Evolutionary conservation across 2,888 invertebrate species (phyloP).

Genomic region (Gandaritis pyraliata): DNA sequence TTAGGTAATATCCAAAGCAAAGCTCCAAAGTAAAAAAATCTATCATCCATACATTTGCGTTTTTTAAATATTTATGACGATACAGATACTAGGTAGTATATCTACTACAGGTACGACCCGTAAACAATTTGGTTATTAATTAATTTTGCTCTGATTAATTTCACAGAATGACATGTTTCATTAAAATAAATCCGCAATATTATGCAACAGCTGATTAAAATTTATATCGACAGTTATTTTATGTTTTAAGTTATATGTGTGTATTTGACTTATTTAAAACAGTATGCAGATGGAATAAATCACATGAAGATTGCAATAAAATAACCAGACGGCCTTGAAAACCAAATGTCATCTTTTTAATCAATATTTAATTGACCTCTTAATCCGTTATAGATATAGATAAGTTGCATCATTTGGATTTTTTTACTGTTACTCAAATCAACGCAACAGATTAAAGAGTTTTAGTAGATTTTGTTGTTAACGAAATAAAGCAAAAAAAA

Average conservation of each 20-base stretch:
- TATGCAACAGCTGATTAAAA: too few relatives aligned
- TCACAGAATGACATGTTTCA: too few relatives aligned
- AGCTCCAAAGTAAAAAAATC: too few relatives aligned
- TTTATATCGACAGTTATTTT: too few relatives aligned
- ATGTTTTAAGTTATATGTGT: background rate
- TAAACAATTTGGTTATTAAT: too few relatives aligned
- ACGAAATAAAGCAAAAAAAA: background rate
- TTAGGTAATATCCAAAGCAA: too few relatives aligned
- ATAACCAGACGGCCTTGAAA: slow-evolving; percentile 10
- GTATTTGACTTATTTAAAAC: background rate
- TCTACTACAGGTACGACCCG: too few relatives aligned
- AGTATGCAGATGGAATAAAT: slow-evolving; percentile 4
- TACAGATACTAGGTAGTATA: too few relatives aligned
- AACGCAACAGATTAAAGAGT: background rate
- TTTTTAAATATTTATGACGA: too few relatives aligned
- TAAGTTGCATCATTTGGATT: slow-evolving; percentile 20
- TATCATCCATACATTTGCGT: too few relatives aligned
- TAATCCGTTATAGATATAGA: slow-evolving; percentile 6
- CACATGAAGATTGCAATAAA: slow-evolving; percentile 8
- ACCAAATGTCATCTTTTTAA: slow-evolving; percentile 18
- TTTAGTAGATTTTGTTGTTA: background rate
- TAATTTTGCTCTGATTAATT: too few relatives aligned
- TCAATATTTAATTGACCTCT: slow-evolving; percentile 14
- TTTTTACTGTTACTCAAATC: background rate
- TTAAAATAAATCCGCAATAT: too few relatives aligned